Conservation (phyloP, 2,113 vertebrate genomes). For the Perccottus glenii region DNA sequence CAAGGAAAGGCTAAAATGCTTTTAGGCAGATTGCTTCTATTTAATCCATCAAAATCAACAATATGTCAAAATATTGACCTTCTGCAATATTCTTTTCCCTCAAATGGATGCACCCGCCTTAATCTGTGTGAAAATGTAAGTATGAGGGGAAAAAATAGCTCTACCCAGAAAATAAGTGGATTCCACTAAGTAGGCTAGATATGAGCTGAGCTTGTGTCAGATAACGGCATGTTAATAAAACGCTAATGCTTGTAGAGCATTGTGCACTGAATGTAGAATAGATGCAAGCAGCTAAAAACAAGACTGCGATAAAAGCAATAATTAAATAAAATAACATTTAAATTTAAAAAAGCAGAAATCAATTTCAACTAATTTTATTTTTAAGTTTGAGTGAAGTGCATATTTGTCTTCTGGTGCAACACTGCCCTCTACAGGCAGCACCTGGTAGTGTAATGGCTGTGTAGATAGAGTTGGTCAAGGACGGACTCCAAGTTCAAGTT, state of each 20-base stretch:
- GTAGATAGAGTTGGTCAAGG: no score
- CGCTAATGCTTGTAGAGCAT: not conserved
- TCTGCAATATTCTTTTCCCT: not conserved
- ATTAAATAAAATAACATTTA: no score
- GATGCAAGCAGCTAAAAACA: slow-evolving; percentile 14
- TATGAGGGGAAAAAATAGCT: not conserved
- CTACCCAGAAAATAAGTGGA: slow-evolving; percentile 5
- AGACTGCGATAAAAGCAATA: not conserved
- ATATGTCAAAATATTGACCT: slow-evolving; percentile 8
- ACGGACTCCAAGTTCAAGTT: not conserved
- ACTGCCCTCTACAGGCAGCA: slow-evolving; percentile 67
- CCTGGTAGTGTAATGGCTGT: not conserved
- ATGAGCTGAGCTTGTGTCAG: not conserved
- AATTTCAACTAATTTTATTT: no score
- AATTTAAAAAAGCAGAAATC: no score
- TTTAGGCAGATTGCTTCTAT: slow-evolving; percentile 11
- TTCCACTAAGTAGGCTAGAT: not conserved
- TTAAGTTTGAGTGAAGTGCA: not conserved
- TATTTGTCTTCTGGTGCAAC: slow-evolving; percentile 14
- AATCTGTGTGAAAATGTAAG: slow-evolving; percentile 6
- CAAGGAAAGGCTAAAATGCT: not conserved
- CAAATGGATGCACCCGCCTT: not conserved
- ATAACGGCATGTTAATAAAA: not conserved
- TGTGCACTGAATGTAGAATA: slow-evolving; percentile 12
- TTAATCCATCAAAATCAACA: not conserved